Evolutionary conservation across 2,113 vertebrate genomes (phyloP).

Genomic region (Sphyrna mokarran): DNA sequence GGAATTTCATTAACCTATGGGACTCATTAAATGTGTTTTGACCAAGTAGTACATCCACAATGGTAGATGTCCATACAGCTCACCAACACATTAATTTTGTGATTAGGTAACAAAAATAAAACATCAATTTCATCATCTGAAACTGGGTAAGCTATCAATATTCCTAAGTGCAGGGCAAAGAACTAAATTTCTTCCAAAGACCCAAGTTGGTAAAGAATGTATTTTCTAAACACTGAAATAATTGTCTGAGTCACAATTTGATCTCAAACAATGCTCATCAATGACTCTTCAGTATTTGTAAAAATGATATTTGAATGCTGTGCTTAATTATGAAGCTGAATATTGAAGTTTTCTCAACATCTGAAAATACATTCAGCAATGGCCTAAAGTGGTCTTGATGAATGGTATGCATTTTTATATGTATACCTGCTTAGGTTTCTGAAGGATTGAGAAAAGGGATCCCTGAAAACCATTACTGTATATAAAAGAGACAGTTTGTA

Average conservation of each 20-base stretch:
- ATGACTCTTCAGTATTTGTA: neutral
- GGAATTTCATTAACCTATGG: neutral
- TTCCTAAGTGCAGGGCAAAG: neutral
- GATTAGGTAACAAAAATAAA: neutral
- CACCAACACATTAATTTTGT: neutral
- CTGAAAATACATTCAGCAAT: neutral
- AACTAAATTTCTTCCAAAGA: neutral
- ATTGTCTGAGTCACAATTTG: neutral
- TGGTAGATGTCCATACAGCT: neutral
- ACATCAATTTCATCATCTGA: neutral
- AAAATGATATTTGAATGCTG: neutral
- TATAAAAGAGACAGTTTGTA: constrained; percentile 22
- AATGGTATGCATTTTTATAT: neutral
- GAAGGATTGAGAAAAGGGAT: neutral
- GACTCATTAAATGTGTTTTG: neutral
- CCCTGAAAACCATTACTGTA: neutral
- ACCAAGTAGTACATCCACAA: neutral
- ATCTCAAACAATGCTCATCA: neutral
- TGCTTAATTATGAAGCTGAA: neutral
- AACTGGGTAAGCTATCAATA: neutral
- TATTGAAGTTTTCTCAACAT: neutral
- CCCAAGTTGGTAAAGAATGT: neutral
- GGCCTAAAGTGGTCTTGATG: neutral
- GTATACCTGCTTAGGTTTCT: neutral
- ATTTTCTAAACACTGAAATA: neutral